phyloP scores from a whole-genome alignment of 2,888 invertebrate genomes.

The Sesia bembeciformis region DNA sequence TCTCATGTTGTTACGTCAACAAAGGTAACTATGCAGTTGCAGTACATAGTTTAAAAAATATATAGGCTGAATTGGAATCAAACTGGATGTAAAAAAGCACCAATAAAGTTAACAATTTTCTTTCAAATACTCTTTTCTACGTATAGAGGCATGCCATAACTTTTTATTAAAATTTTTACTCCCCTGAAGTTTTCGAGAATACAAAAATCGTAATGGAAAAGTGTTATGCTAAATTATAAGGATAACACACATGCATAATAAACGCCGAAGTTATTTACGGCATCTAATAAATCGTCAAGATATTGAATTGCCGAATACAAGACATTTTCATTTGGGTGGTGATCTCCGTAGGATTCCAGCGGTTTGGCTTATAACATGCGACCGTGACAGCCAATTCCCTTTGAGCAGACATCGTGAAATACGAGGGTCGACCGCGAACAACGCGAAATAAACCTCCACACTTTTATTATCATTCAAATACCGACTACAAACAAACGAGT shows the following conservation, averaged over 20 bases:
- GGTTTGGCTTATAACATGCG: constrained; percentile 21
- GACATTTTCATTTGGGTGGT: constrained; percentile 16
- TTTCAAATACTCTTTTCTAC: too few species aligned
- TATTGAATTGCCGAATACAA: constrained; percentile 15
- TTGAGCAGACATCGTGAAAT: constrained; percentile 46
- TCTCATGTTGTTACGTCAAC: too few species aligned
- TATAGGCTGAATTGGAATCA: too few species aligned
- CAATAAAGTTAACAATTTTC: too few species aligned
- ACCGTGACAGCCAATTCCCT: constrained; percentile 39
- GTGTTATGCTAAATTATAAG: too few species aligned
- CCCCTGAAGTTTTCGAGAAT: too few species aligned
- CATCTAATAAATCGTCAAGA: constrained; percentile 18
- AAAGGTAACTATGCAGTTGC: too few species aligned
- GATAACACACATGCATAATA: not conserved
- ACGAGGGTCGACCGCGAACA: constrained; percentile 43
- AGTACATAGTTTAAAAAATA: too few species aligned
- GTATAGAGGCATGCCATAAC: too few species aligned
- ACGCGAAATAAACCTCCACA: constrained; percentile 37
- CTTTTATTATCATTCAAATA: constrained; percentile 26
- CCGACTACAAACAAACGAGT: constrained; percentile 9
- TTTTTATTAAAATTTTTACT: too few species aligned
- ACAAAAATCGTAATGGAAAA: too few species aligned
- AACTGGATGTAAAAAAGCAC: too few species aligned
- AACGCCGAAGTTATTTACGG: constrained; percentile 12
- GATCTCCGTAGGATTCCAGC: constrained; percentile 21